Evolutionary conservation across 2,113 vertebrate species (phyloP).

Genomic region (Grallaria varia): DNA sequence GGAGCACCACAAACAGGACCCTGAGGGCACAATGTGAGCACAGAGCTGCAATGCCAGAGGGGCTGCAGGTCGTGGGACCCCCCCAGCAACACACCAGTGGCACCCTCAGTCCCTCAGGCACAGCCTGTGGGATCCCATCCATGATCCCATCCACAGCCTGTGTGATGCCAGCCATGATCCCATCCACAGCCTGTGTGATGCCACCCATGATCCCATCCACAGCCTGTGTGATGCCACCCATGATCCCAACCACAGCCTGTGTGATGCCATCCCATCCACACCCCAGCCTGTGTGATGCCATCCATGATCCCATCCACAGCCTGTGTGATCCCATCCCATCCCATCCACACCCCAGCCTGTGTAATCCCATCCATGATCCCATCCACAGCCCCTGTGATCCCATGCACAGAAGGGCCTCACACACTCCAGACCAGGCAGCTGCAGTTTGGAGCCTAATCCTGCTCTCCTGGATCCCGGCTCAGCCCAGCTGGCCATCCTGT

Average conservation of each 20-base stretch:
- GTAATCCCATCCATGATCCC: neutral
- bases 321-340: neutral
- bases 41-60: neutral
- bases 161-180: neutral
- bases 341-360: too few species aligned
- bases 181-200: neutral
- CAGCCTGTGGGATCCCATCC: neutral
- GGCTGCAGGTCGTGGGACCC: neutral
- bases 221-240: neutral
- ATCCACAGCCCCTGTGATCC: neutral
- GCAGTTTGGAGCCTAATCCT: neutral
- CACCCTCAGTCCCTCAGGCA: neutral
- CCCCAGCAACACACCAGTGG: too few species aligned
- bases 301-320: neutral
- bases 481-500: neutral
- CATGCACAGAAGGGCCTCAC: neutral
- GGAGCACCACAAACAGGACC: neutral
- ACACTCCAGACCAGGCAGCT: neutral
- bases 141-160: neutral
- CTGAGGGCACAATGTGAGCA: neutral
- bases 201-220: neutral
- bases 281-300: too few species aligned
- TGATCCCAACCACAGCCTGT: neutral
- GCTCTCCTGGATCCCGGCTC: neutral
- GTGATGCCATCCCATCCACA: neutral